phyloP scores from a whole-genome alignment of 2,797 vertebrate genomes.

The Acridotheres tristis region DNA sequence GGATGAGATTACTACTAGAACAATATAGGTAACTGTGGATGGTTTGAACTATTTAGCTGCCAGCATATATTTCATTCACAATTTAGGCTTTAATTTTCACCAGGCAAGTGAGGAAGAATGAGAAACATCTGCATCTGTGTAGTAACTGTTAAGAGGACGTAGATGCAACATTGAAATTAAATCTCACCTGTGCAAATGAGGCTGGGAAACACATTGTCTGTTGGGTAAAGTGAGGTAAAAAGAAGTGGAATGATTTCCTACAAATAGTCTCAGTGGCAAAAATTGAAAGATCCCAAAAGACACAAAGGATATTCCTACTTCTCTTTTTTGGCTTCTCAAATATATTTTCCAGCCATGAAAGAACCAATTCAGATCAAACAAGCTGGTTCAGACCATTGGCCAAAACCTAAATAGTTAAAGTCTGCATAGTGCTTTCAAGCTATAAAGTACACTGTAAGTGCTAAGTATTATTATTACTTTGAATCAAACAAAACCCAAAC shows the following conservation, averaged over 20 bases:
- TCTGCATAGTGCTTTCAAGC: slow-evolving; percentile 26
- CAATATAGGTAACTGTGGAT: neutral
- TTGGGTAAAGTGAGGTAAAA: neutral
- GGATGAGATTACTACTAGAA: slow-evolving; percentile 43
- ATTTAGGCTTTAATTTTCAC: slow-evolving; percentile 35
- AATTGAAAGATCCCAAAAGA: neutral
- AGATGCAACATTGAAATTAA: neutral
- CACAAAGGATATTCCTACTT: neutral
- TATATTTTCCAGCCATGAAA: neutral
- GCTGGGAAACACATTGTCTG: neutral
- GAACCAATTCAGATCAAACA: neutral
- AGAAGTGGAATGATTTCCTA: neutral
- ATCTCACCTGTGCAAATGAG: neutral
- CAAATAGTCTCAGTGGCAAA: neutral
- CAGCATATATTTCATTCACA: slow-evolving; percentile 11
- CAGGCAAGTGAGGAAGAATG: neutral
- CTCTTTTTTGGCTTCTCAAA: slow-evolving; percentile 16
- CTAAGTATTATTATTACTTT: slow-evolving; percentile 60
- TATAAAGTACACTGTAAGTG: slow-evolving; percentile 42
- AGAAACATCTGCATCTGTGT: slow-evolving; percentile 4
- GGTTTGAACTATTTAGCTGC: slow-evolving; percentile 8
- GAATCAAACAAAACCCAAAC: slow-evolving; percentile 62
- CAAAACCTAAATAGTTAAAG: slow-evolving; percentile 39
- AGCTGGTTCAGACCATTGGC: neutral
- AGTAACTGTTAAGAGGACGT: neutral